Evolutionary conservation across 2,113 vertebrate species (phyloP).

Genomic region (Rhinoderma darwinii): DNA sequence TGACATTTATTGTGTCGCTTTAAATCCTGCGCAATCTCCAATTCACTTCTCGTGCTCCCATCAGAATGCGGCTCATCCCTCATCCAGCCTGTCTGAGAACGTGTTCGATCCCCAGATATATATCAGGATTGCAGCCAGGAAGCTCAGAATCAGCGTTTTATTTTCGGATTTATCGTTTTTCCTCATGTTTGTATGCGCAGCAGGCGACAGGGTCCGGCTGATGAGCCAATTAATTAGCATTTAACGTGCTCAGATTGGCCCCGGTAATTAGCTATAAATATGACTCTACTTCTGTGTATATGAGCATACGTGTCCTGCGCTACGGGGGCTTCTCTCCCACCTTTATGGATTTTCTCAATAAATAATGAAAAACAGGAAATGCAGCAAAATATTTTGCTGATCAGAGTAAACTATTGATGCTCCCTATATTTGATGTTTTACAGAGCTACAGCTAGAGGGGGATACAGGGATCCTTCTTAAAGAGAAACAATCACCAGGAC

Average conservation of each 20-base stretch:
- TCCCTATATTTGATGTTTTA: too few species aligned
- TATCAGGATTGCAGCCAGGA: slow-evolving; percentile 25
- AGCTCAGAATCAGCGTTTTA: slow-evolving; percentile 30
- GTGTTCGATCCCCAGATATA: slow-evolving; percentile 11
- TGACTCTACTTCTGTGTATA: neutral
- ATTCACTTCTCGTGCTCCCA: neutral
- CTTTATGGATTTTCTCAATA: neutral
- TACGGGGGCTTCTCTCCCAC: too few species aligned
- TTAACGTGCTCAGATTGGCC: neutral
- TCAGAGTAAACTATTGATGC: too few species aligned
- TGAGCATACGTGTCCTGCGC: neutral
- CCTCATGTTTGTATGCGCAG: slow-evolving; percentile 39
- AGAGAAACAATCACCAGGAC: too few species aligned
- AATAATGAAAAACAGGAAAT: neutral
- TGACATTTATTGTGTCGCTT: neutral
- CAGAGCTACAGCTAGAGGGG: too few species aligned
- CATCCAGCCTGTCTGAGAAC: slow-evolving; percentile 2
- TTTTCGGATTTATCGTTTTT: slow-evolving; percentile 20
- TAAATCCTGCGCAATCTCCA: neutral
- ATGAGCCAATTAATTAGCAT: slow-evolving; percentile 48
- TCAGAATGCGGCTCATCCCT: neutral
- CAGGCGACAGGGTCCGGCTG: neutral
- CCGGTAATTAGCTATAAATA: slow-evolving; percentile 35
- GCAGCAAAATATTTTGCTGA: neutral
- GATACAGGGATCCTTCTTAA: too few species aligned